Conservation (phyloP, 1,140 invertebrate genomes). For the Conus betulinus region DNA sequence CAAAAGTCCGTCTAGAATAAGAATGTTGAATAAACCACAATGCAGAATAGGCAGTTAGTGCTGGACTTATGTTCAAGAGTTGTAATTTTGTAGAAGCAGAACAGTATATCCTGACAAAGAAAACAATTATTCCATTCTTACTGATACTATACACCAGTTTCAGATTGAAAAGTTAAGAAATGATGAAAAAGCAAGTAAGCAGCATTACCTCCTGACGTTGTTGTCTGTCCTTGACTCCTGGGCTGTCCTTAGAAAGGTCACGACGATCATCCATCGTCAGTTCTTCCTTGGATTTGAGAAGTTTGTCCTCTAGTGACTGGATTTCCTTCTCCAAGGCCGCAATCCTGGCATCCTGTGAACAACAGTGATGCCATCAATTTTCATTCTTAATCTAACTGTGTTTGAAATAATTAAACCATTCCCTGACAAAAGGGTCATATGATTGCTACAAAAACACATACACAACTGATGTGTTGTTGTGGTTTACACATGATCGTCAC, state of each 20-base stretch:
- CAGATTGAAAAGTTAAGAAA: not conserved
- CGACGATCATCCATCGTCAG: conserved; percentile 40
- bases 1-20: too few relatives aligned
- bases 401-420: too few relatives aligned
- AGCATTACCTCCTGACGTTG: conserved; percentile 69
- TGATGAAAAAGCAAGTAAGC: conserved; percentile 3
- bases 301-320: conserved; percentile 79
- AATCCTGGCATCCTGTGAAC: conserved; percentile 85
- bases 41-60: too few relatives aligned
- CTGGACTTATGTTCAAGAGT: too few relatives aligned
- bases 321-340: conserved; percentile 89
- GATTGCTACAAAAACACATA: too few relatives aligned
- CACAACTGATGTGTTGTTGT: too few relatives aligned
- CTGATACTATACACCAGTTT: not conserved
- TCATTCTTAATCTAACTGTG: too few relatives aligned
- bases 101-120: not conserved
- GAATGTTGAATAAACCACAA: too few relatives aligned
- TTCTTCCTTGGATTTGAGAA: conserved; percentile 79
- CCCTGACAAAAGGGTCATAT: too few relatives aligned
- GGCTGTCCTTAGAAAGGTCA: conserved; percentile 60
- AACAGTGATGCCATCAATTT: not conserved
- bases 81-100: too few relatives aligned
- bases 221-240: conserved; percentile 71
- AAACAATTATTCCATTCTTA: not conserved
- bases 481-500: too few relatives aligned